Evolutionary conservation across 2,113 vertebrate genomes (phyloP), one percentile per base, ranked within the genome.

Genomic region (Camelus dromedarius): DNA sequence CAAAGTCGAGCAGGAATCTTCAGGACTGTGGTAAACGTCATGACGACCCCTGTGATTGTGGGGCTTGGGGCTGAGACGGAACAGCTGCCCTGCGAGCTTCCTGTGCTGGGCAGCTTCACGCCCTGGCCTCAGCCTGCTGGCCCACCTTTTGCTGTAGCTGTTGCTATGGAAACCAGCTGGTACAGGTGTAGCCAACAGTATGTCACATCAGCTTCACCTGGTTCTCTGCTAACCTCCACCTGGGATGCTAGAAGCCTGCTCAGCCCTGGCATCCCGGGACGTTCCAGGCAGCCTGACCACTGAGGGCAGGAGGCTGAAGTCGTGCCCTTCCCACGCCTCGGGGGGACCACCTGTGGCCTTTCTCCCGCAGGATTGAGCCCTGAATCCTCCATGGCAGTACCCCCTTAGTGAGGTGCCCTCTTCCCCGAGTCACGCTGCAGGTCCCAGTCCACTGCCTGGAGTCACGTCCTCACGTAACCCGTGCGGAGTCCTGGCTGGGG

Each of bases 261-360:
- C 6, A 46, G 35, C 35, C 28, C 32, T 28, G 42, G 28, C 22
- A 11, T 3, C 14, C 26, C 30, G 28, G 22, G 46, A 48, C 32
- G 18, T 3, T 6, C 16, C 11, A n/a, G 32, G 60, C 22, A 54
- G 12, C 7, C 1, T 10, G 54, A 46, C 8, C 32, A 16, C 7
- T 2, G 2, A 1, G 46, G 35, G 8, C 5, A 16, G 30, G 70
- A 8, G n/a, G n/a, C 5, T 6, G 42, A 38, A 20, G 12, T 20
- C 0, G 20, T 19, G 24, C 54, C 48, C 67, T n/a, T 24, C 42
- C 69, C 8, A 28, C 0, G 15, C 4, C 5, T 5, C 1, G n/a
- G 22, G 1, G 16, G 38, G 48, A 12, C 72, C 30, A 15, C 2
- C 10, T 32, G 20, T 15, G 54, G 46, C 11, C 13, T 46, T 18